Evolutionary conservation across 2,113 vertebrate species (phyloP), one percentile per base, ranked within the genome.

Genomic region (Leuciscus idus): DNA sequence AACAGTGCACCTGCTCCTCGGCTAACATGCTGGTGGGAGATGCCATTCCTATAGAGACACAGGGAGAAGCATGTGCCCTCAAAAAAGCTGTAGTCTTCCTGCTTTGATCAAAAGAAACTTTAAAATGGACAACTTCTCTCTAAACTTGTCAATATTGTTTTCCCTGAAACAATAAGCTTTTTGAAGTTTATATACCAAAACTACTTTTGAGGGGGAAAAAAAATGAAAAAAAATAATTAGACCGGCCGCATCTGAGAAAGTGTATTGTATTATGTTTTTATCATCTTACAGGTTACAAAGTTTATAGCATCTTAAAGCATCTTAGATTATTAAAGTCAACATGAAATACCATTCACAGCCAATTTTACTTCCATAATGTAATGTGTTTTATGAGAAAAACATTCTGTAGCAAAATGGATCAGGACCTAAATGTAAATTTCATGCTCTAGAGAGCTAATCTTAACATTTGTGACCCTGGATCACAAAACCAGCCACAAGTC

Each of bases 1-100:
- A 96, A 92, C 95, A 96, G 89, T 95, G 93, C 62, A 95, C 94
- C 91, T 95, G 95, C 92, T 96, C 95, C 88, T 95, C 95, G 0
- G 93, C 94, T 62, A 95, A 89, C 90, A 95, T 93, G 46, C 92
- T 94, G 78, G 90, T 84, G 39, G 92, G 43, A 68, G 89, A 89
- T 33, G 95, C 94, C 95, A 96, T 95, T 89, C 92, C 94, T 94
- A 19, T 55, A 43, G 1, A 30, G 84, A 89, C 89, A 91, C 87
- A 91, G 86, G 81, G 78, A 50, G 48, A 77, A 66, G 52, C 6
- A 68, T 70, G 6, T 73, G 17, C 28, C 39, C 19, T 33, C 52
- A 17, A 78, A 70, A 72, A 12, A 82, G n/a, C 62, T 48, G 61
- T 23, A 36, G 21, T 68, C 75, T 59, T 55, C 10, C 0, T 30